Evolutionary conservation across 2,113 vertebrate genomes (phyloP).

Genomic region (Malaclemys terrapin): DNA sequence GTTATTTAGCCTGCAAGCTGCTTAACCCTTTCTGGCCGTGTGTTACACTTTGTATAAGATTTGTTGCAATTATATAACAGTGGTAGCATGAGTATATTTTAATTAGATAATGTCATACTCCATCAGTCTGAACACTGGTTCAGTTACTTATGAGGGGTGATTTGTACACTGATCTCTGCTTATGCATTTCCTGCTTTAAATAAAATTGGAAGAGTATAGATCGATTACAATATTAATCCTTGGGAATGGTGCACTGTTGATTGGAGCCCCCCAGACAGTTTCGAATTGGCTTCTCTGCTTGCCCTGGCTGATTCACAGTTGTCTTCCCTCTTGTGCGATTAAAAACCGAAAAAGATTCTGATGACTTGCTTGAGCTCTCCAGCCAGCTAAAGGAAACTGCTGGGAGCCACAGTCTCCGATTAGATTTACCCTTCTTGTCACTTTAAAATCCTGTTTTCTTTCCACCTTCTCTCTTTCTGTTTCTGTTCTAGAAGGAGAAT

Average conservation of each 20-base stretch:
- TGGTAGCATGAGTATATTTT: no score
- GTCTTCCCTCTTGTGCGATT: neutral
- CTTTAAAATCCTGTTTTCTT: neutral
- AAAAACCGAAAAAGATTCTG: neutral
- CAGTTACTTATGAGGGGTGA: neutral
- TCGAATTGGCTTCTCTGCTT: neutral
- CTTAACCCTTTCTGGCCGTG: no score
- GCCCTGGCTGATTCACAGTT: neutral
- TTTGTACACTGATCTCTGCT: neutral
- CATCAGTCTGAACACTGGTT: neutral
- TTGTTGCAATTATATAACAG: no score
- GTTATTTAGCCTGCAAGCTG: no score
- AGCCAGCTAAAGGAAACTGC: slow-evolving; percentile 10
- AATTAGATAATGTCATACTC: no score
- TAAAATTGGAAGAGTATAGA: neutral
- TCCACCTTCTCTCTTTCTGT: neutral
- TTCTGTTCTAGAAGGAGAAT: neutral
- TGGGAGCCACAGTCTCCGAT: slow-evolving; percentile 1
- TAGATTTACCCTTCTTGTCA: slow-evolving; percentile 20
- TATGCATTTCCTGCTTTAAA: neutral
- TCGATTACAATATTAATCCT: neutral
- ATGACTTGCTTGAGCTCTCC: slow-evolving; percentile 1
- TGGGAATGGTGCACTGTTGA: neutral
- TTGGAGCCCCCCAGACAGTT: no score
- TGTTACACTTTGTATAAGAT: no score